Base-by-base conservation (phyloP, 2,113 vertebrate species). In the Mohoua ochrocephala region DNA sequence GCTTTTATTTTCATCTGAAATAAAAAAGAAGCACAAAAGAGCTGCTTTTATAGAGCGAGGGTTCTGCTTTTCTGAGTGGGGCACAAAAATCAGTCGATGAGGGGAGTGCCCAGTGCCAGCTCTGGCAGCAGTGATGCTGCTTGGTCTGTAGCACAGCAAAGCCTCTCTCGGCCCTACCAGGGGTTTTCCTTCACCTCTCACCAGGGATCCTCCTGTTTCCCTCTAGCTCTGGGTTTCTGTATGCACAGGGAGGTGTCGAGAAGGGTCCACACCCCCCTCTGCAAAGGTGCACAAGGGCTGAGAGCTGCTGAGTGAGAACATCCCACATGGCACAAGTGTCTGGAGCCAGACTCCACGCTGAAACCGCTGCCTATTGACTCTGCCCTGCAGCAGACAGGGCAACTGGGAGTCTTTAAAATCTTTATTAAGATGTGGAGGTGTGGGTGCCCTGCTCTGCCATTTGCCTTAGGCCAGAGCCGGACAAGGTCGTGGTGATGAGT, bases 1-100 rank as follows among this genome's bases (percentile, higher is more conserved):
- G 70, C 57, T 95, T 96, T 93, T 92, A 87, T 95, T 93, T 96
- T 91, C 16, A 20, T 47, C 79, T 79, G 30, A 95, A 92, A 91
- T 64, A 60, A 70, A 88, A 94, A 76, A 52, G 47, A 76, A 92
- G 28, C 24, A 86, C 79, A 44, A 53, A 73, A 83, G 53, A n/a
- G 28, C 37, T 50, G 63, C 14, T 91, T 95, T 94, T 53, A 31
- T 41, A 39, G 41, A 61, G 56, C 0, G 0, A 15, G 65, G 50
- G 23, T 77, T 94, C 63, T 89, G 59, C 45, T 86, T 44, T 61
- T 84, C 73, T 69, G 71, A 76, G 61, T 10, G 24, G 53, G 30
- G 27, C 53, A 28, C 22, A n/a, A 73, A 88, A 88, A 92, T 76
- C 37, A 33, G n/a, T 8, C 3, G 0, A 42, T 41, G 82, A 89